Evolutionary conservation across 2,888 invertebrate species (phyloP), one percentile per base, ranked within the genome.

Genomic region (Chydorus sphaericus): DNA sequence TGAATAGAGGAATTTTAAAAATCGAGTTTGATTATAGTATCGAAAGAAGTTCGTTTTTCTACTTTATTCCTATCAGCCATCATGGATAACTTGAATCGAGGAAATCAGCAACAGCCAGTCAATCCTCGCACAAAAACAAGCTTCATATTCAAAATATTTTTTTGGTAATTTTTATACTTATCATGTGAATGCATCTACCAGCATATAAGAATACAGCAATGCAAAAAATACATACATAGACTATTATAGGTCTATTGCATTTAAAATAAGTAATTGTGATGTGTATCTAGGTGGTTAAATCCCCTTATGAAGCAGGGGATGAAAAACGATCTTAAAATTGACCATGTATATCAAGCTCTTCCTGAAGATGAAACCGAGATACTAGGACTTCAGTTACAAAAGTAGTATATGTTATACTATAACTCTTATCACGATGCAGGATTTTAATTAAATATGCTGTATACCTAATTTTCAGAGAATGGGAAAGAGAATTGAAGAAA

Each of bases 301-400:
- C 61, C 63, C 6, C 53, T 65, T 11, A 65, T 66, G 52, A 54
- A 59, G 36, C 61, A 62, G 56, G 66, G 66, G 10, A 61, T 61
- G 33, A 64, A 62, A 16, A 63, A 63, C 8, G 65, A 65, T 39
- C 57, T 66, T 11, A 61, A 63, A 48, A 61, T 63, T 11, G 50
- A 58, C 2, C 65, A 66, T 50, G 59, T 66, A 16, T 64, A 62
- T 58, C 60, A 61, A 29, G 60, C 63, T 20, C 60, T 65, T 4
- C 55, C 58, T 23, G 56, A 59, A 14, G 65, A 66, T 55, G 56
- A 59, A 26, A 65, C 66, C 0, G 61, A 64, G 48, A 36, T 52
- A 18, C 59, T 66, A 10, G 64, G 64, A 1, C 62, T 63, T 29
- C 54, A 38, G 39, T 56, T 66, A 20, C 63, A 66, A 60, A 63